phyloP scores from a whole-genome alignment of 2,113 vertebrate genomes.

The Epinephelus cyanopodus region DNA sequence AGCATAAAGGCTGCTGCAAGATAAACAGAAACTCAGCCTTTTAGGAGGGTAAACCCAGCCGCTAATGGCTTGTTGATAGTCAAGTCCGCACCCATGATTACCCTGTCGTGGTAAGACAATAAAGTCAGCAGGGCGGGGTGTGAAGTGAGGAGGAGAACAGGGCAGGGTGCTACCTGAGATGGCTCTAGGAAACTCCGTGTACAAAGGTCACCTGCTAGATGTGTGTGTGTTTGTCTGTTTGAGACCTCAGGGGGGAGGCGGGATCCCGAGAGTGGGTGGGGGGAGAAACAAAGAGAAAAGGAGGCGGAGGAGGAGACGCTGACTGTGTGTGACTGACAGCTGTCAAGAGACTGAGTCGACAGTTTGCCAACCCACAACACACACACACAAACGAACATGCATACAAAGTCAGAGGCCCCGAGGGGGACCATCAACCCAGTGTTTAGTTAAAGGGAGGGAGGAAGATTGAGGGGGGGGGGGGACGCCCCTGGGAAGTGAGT shows the following conservation, averaged over 20 bases:
- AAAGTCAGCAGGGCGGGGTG: slow-evolving; percentile 60
- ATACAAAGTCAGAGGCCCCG: slow-evolving; percentile 39
- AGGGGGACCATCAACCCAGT: slow-evolving; percentile 29
- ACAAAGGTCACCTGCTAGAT: slow-evolving; percentile 65
- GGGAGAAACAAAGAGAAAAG: slow-evolving; percentile 1
- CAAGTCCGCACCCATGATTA: slow-evolving; percentile 62
- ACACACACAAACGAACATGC: slow-evolving; percentile 9
- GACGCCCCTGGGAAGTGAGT: neutral
- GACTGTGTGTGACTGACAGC: slow-evolving; percentile 73
- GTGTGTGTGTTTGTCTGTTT: slow-evolving; percentile 37
- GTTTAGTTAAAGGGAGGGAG: slow-evolving; percentile 44
- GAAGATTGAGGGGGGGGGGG: neutral
- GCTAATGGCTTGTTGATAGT: slow-evolving; percentile 62
- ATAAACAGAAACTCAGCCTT: slow-evolving; percentile 51
- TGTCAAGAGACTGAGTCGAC: slow-evolving; percentile 68
- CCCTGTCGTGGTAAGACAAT: slow-evolving; percentile 57
- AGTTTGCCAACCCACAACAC: slow-evolving; percentile 59
- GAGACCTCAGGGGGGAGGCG: slow-evolving; percentile 13
- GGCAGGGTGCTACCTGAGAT: slow-evolving; percentile 53
- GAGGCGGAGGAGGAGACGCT: slow-evolving; percentile 36
- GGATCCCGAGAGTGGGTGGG: slow-evolving; percentile 29
- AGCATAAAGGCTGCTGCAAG: slow-evolving; percentile 19
- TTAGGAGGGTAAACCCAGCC: slow-evolving; percentile 38
- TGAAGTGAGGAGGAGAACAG: slow-evolving; percentile 53
- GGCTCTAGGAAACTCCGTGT: slow-evolving; percentile 54